Conservation (phyloP, 2,888 invertebrate genomes). For the Penaeus monodon region DNA sequence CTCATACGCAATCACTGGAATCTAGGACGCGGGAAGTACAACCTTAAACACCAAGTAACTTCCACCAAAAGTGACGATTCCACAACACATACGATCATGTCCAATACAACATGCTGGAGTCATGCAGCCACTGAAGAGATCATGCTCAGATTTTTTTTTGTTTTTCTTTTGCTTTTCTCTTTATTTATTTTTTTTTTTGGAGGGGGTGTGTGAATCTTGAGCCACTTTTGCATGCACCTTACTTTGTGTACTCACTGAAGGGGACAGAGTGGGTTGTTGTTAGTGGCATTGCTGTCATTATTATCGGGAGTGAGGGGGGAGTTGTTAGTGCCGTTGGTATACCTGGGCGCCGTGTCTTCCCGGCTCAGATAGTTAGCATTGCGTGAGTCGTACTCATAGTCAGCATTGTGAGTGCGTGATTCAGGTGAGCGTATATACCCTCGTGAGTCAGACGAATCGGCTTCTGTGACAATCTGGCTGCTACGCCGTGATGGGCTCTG, state of each 20-base stretch:
- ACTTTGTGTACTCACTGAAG: constrained; percentile 53
- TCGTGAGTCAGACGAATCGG: constrained; percentile 41
- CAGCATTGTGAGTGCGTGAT: constrained; percentile 49
- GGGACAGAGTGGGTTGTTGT: constrained; percentile 50
- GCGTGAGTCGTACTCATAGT: constrained; percentile 60
- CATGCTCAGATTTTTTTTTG: constrained; percentile 23
- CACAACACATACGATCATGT: too few species aligned
- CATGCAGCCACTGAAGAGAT: constrained; percentile 35
- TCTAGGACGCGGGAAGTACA: too few species aligned
- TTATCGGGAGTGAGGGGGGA: constrained; percentile 51
- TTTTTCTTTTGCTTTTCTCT: too few species aligned
- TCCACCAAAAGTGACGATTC: constrained; percentile 5
- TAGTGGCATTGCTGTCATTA: constrained; percentile 56
- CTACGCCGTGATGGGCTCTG: constrained; percentile 57
- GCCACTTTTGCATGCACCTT: constrained; percentile 44
- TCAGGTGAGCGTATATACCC: constrained; percentile 56
- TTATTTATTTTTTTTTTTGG: too few species aligned
- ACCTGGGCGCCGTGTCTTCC: constrained; percentile 57
- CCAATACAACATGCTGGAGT: too few species aligned
- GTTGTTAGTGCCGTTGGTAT: constrained; percentile 56
- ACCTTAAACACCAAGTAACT: not conserved
- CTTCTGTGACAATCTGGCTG: constrained; percentile 46
- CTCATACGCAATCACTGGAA: too few species aligned
- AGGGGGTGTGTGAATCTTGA: constrained; percentile 10
- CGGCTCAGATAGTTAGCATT: constrained; percentile 64